A percentile compares a stretch with the other conserved stretches of the same genome.
phyloP scores from a whole-genome alignment of 2,113 vertebrate genomes.

The Thymallus thymallus region DNA sequence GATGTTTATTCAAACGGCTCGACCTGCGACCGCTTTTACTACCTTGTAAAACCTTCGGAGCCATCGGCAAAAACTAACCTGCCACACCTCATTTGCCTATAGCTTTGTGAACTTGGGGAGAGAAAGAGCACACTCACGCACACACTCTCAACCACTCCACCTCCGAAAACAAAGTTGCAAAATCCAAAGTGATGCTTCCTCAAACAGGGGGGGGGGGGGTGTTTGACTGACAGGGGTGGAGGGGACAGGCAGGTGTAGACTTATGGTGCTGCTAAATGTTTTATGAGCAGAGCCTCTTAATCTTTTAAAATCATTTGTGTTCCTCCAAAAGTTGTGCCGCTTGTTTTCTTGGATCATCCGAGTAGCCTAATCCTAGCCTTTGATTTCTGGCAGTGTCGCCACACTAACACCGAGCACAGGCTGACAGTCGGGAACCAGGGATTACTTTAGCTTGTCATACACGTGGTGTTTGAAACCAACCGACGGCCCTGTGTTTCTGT shows the following conservation, averaged over 20 bases:
- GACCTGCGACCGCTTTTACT: conserved; percentile 2
- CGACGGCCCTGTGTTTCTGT: background rate
- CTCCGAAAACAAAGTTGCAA: background rate
- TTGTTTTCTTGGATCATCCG: background rate
- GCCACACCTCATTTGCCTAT: conserved; percentile 10
- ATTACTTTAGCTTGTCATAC: background rate
- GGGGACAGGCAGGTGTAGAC: background rate
- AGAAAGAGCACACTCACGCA: background rate
- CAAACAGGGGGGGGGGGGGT: conserved; percentile 1
- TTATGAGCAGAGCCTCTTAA: conserved; percentile 6
- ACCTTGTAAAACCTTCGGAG: background rate
- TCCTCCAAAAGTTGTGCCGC: background rate
- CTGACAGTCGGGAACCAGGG: background rate
- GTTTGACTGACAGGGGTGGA: background rate
- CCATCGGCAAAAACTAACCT: background rate
- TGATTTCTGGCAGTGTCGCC: background rate
- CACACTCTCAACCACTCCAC: background rate
- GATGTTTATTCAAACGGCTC: background rate
- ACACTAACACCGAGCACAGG: background rate
- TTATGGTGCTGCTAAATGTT: conserved; percentile 7
- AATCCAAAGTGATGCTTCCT: conserved; percentile 15
- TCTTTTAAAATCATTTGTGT: conserved; percentile 3
- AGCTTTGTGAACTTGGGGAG: conserved; percentile 3
- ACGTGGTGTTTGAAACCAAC: background rate
- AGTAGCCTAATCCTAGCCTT: conserved; percentile 2